A percentile compares a stretch with the other conserved stretches of the same genome.
Evolutionary conservation across 2,113 vertebrate species (phyloP).

Genomic region (Echinops telfairi): DNA sequence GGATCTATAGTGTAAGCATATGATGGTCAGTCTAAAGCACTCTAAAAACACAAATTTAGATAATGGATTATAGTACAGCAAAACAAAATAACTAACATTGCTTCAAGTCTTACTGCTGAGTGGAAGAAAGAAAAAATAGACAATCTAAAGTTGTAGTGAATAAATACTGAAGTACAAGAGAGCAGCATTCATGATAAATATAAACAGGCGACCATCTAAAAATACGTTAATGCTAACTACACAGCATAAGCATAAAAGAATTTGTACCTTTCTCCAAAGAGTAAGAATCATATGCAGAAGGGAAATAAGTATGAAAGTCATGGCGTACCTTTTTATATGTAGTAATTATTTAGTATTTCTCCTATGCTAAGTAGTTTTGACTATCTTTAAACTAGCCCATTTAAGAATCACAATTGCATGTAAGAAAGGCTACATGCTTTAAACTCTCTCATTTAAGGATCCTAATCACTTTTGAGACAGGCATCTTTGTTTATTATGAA

Average conservation of each 20-base stretch:
- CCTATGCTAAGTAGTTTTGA: neutral
- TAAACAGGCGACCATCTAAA: neutral
- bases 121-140: constrained; percentile 16
- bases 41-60: neutral
- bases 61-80: neutral
- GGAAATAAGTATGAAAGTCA: neutral
- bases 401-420: constrained; percentile 36
- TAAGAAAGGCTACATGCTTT: neutral
- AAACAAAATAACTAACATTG: neutral
- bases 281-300: neutral
- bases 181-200: neutral
- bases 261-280: neutral
- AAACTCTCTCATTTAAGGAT: neutral
- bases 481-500: constrained; percentile 4
- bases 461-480: constrained; percentile 13
- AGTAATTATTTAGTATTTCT: constrained; percentile 26
- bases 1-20: neutral
- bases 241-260: neutral
- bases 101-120: neutral
- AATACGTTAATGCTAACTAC: neutral
- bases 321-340: neutral
- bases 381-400: neutral
- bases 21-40: neutral
- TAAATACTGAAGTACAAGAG: neutral
- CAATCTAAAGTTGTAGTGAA: constrained; percentile 31